Evolutionary conservation across 2,888 invertebrate genomes (phyloP).

Genomic region (Ochlodes sylvanus): DNA sequence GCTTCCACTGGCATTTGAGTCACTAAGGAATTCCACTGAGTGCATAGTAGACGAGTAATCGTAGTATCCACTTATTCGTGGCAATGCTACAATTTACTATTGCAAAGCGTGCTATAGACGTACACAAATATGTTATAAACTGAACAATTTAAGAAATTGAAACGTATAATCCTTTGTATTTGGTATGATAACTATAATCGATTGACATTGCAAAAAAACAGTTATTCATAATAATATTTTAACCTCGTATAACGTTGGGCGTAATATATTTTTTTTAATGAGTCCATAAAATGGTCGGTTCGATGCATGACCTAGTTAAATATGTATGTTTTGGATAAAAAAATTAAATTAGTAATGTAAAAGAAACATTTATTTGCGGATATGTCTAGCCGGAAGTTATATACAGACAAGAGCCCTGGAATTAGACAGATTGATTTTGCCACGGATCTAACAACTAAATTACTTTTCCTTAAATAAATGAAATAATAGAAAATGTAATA

Average conservation of each 20-base stretch:
- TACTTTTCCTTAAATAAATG: no score
- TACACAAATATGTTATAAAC: no score
- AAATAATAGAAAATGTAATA: no score
- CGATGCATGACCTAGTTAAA: conserved; percentile 15
- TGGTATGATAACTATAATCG: no score
- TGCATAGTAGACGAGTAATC: conserved; percentile 21
- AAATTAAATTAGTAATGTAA: conserved; percentile 6
- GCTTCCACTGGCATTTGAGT: conserved; percentile 44
- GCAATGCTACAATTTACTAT: conserved; percentile 9
- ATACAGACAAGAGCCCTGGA: no score
- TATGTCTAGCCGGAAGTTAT: background rate
- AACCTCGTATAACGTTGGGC: no score
- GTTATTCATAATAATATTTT: no score
- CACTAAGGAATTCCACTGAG: conserved; percentile 45
- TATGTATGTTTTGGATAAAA: conserved; percentile 13
- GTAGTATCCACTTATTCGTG: conserved; percentile 18
- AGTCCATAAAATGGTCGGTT: background rate
- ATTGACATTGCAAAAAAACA: no score
- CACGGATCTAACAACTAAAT: background rate
- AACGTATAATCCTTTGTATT: background rate
- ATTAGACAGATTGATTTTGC: background rate
- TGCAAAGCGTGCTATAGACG: no score
- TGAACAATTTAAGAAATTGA: no score
- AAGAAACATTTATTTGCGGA: background rate
- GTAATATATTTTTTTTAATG: background rate